A percentile compares a stretch with the other conserved stretches of the same genome.
These are phyloP conservation scores for Aviceda subcristata DNA, from an alignment of 2,113 vertebrate species.

Conservation along the genomic window DNA sequence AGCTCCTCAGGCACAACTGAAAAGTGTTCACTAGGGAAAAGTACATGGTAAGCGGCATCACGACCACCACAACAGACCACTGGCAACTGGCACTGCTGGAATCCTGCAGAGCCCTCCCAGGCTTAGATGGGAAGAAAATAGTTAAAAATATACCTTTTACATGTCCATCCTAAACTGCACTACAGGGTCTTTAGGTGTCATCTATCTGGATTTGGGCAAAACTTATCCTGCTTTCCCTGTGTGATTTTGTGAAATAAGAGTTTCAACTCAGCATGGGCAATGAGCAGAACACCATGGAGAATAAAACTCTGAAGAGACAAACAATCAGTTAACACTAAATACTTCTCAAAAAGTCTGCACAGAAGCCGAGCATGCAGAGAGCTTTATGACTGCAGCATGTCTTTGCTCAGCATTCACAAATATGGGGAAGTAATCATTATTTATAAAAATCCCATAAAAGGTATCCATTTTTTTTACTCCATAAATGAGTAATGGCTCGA, in stretches of 20 bases:
- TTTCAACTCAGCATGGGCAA: background rate
- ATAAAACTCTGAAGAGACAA: background rate
- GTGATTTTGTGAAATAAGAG: background rate
- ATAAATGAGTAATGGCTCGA: constrained; percentile 58
- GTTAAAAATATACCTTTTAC: background rate
- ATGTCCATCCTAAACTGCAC: background rate
- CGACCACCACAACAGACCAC: background rate
- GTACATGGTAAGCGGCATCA: background rate
- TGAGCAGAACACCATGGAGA: background rate
- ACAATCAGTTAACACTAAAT: background rate
- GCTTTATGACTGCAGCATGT: background rate
- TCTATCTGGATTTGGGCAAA: background rate
- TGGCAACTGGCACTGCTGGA: background rate
- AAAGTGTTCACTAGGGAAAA: background rate
- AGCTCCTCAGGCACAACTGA: background rate
- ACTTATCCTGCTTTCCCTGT: background rate
- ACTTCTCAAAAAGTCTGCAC: background rate
- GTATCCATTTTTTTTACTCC: constrained; percentile 43
- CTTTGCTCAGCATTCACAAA: constrained; percentile 31
- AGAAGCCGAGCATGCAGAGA: background rate
- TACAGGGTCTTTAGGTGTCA: background rate
- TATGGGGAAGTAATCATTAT: constrained; percentile 26
- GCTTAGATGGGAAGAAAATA: background rate
- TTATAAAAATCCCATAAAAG: constrained; percentile 68
- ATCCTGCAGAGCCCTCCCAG: background rate